Evolutionary conservation across 2,888 invertebrate species (phyloP), one percentile per base, ranked within the genome.

Genomic region (Cosmorhoe ocellata): DNA sequence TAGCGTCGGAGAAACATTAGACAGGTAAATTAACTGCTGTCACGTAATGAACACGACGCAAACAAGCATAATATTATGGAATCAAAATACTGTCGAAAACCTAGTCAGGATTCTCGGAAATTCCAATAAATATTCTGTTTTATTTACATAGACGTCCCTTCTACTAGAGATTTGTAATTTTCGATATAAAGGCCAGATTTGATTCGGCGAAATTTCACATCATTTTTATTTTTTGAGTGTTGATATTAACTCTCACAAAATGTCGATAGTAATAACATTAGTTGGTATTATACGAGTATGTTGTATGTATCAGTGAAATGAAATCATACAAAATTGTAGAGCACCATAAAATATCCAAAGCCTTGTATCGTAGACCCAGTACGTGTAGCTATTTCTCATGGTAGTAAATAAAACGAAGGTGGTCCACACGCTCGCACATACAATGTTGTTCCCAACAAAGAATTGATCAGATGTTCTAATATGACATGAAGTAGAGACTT

Each of bases 341-440:
- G 14, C 28, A 38, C 13, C 28, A 42, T 51, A 41, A 51, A 51
- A 42, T 46, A 51, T 42, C 28, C n/a, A 26, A 38, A 42, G 33
- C 13, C 51, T 27, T 42, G 46, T 43, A 52, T 28, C 30, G 38
- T 22, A 43, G 42, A 39, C n/a, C n/a, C 37, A 55, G 42, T 40
- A 38, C 52, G 46, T 53, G 46, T 52, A 47, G 36, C 34, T 39
- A 41, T 51, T 55, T 40, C 48, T 57, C 44, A 47, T 54, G 52
- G 49, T 59, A 55, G 48, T 61, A 59, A 59, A 57, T 61, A 56
- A 51, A 54, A 49, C 42, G 34, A 30, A 47, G 51, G 50, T 54
- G 44, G 48, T 51, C 53, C n/a, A n/a, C 32, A 48, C 26, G 32
- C 42, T 44, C 46, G 55, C 41, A 44, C 34, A 44, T 41, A 51